Conservation (phyloP, 2,113 vertebrate species). For the Periophthalmus modestus region DNA sequence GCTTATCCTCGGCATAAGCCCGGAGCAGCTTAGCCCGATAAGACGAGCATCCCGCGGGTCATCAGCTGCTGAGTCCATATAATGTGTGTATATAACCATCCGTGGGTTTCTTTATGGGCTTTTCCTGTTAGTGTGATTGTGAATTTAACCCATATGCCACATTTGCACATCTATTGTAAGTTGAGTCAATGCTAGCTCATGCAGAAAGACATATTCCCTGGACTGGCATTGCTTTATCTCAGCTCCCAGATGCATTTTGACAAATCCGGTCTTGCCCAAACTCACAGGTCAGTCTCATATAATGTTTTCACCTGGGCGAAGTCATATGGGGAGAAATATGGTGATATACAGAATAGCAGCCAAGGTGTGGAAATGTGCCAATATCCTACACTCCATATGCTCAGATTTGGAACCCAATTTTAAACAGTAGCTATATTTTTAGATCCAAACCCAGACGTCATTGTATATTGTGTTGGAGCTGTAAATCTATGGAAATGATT, state of each 20-base stretch:
- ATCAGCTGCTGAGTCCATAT: slow-evolving; percentile 54
- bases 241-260: slow-evolving; percentile 17
- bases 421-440: neutral
- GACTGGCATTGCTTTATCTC: slow-evolving; percentile 47
- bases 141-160: slow-evolving; percentile 27
- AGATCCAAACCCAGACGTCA: neutral
- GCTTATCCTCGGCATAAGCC: slow-evolving; percentile 59
- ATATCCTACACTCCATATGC: neutral
- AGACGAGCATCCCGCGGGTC: slow-evolving; percentile 57
- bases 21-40: slow-evolving; percentile 68
- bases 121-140: slow-evolving; percentile 3
- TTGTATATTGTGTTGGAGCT: neutral
- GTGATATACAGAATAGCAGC: neutral
- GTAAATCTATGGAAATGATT: too few relatives aligned
- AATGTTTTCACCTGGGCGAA: slow-evolving; percentile 19
- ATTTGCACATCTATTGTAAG: slow-evolving; percentile 21
- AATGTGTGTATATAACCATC: slow-evolving; percentile 14
- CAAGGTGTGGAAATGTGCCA: slow-evolving; percentile 13
- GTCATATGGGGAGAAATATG: slow-evolving; percentile 12
- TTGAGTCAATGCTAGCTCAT: slow-evolving; percentile 38
- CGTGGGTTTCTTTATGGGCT: slow-evolving; percentile 28
- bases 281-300: slow-evolving; percentile 23
- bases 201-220: slow-evolving; percentile 22
- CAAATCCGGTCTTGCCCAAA: slow-evolving; percentile 40
- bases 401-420: neutral